phyloP scores from a whole-genome alignment of 2,797 vertebrate species.

The Chloroceryle amazona region DNA sequence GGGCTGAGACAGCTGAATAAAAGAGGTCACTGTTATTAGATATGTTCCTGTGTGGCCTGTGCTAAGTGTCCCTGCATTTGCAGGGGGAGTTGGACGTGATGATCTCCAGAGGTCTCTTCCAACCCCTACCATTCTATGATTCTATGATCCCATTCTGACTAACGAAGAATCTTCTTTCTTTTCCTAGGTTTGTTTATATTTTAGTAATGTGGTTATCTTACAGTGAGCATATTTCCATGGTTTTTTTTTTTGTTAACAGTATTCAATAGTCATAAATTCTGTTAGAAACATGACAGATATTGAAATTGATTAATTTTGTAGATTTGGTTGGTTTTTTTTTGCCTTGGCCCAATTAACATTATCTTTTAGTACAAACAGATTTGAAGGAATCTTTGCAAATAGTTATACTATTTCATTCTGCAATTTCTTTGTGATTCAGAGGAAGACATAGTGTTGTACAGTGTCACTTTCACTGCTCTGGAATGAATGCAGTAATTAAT shows the following conservation, averaged over 20 bases:
- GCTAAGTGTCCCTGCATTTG: too few relatives aligned
- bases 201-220: fast-evolving
- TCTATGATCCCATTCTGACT: not conserved
- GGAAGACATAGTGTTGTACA: not conserved
- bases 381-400: not conserved
- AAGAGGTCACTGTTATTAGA: too few relatives aligned
- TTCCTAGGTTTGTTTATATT: not conserved
- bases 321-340: not conserved
- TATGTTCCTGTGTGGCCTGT: too few relatives aligned
- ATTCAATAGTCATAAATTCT: not conserved
- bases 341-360: not conserved
- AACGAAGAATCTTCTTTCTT: not conserved
- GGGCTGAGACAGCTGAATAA: too few relatives aligned
- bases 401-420: not conserved
- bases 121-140: too few relatives aligned
- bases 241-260: not conserved
- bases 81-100: too few relatives aligned
- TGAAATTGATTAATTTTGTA: not conserved
- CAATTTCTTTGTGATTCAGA: not conserved
- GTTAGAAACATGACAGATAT: not conserved
- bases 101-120: too few relatives aligned
- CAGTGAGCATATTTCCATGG: not conserved
- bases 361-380: not conserved
- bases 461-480: not conserved
- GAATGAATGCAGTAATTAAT: not conserved